Percentiles rank a stretch among this genome's conserved stretches.
phyloP scores from a whole-genome alignment of 2,113 vertebrate species.

The Paralichthys olivaceus region DNA sequence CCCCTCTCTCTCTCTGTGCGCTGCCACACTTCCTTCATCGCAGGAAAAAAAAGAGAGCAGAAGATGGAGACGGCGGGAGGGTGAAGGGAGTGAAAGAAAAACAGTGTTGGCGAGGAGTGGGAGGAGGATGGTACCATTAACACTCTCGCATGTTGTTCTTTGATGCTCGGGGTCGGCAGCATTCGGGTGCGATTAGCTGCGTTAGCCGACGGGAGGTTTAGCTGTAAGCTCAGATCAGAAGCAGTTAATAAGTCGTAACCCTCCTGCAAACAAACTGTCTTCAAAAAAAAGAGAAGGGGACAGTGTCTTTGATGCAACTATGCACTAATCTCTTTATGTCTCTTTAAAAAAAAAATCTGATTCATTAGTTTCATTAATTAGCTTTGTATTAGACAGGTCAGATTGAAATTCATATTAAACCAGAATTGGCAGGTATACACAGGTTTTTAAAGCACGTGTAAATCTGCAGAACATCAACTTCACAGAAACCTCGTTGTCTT shows the following conservation, averaged over 20 bases:
- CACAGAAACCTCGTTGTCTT: no score
- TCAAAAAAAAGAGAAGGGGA: no score
- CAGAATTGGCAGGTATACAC: no score
- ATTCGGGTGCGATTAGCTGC: constrained; percentile 63
- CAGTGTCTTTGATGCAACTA: not conserved
- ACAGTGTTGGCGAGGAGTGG: constrained; percentile 57
- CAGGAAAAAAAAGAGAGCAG: constrained; percentile 11
- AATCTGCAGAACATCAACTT: no score
- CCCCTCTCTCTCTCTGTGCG: constrained; percentile 19
- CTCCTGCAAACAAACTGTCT: constrained; percentile 3
- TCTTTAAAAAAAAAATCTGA: not conserved
- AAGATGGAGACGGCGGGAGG: constrained; percentile 35
- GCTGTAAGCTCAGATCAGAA: constrained; percentile 52
- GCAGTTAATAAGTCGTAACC: constrained; percentile 38
- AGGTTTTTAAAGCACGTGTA: no score
- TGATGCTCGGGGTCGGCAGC: constrained; percentile 35
- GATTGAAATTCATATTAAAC: no score
- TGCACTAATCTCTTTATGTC: not conserved
- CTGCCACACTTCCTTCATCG: constrained; percentile 49
- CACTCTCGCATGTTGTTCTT: constrained; percentile 55
- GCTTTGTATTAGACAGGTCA: no score
- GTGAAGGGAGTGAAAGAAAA: constrained; percentile 67
- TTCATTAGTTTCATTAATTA: no score
- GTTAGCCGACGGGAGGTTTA: constrained; percentile 39
- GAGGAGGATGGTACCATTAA: constrained; percentile 68